These are phyloP conservation scores for Cyclura pinguis DNA, from an alignment of 2,797 vertebrate genomes.

Conservation along the genomic window DNA sequence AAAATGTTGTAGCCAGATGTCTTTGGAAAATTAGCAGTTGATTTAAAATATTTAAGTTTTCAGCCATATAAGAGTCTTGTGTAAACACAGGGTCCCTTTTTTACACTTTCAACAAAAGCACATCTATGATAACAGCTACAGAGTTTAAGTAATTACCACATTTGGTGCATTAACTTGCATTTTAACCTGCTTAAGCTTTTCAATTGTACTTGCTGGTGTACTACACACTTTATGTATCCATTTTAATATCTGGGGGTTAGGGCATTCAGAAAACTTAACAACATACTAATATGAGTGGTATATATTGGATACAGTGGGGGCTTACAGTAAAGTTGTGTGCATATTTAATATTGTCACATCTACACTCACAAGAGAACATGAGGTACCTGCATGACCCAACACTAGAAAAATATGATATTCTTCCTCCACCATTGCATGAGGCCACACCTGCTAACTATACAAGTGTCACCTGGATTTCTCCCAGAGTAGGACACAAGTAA, in stretches of 20 bases:
- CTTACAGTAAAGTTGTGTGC: neutral
- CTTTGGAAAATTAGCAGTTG: conserved; percentile 59
- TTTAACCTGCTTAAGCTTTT: neutral
- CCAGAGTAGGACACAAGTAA: too few species aligned
- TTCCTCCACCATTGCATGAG: too few species aligned
- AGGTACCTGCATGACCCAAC: neutral
- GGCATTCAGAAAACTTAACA: neutral
- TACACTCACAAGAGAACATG: neutral
- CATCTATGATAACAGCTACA: conserved; percentile 31
- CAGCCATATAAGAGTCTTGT: conserved; percentile 44
- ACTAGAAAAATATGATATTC: neutral
- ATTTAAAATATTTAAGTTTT: conserved; percentile 66
- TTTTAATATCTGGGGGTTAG: neutral
- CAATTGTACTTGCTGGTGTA: neutral
- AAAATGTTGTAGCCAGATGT: conserved; percentile 19
- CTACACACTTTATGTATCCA: neutral
- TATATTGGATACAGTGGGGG: neutral
- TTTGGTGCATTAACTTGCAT: conserved; percentile 18
- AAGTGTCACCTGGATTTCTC: too few species aligned
- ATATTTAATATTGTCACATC: neutral
- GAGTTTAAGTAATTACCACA: conserved; percentile 35
- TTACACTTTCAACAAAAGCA: conserved; percentile 59
- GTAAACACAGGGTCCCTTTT: conserved; percentile 58
- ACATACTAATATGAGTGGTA: neutral
- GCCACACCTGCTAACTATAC: too few species aligned